phyloP scores from a whole-genome alignment of 2,113 vertebrate species.

The Mus spicilegus region DNA sequence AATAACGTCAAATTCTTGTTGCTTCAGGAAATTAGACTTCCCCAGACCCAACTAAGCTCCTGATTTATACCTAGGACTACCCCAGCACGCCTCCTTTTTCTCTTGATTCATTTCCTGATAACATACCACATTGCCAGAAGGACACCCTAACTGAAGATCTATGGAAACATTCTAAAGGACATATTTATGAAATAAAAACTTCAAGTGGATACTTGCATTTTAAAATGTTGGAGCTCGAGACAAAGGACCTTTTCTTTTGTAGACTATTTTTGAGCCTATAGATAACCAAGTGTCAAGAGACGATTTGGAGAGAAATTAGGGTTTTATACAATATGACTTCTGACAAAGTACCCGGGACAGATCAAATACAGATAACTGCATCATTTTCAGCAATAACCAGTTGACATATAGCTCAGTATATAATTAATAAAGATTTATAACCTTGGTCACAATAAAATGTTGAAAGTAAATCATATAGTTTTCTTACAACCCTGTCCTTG shows the following conservation, averaged over 20 bases:
- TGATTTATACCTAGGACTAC: slow-evolving; percentile 40
- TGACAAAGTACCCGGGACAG: not conserved
- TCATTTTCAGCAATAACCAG: not conserved
- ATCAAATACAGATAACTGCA: not conserved
- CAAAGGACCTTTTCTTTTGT: not conserved
- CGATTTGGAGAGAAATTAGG: not conserved
- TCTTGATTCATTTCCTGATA: slow-evolving; percentile 68
- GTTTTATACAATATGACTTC: not conserved
- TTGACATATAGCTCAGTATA: not conserved
- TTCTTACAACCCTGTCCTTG: slow-evolving; percentile 5
- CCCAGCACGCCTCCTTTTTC: slow-evolving; percentile 23
- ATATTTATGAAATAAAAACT: slow-evolving; percentile 44
- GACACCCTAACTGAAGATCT: slow-evolving; percentile 15
- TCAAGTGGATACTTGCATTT: not conserved
- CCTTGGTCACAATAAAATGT: not conserved
- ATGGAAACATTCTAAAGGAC: slow-evolving; percentile 50
- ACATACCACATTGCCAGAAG: slow-evolving; percentile 57
- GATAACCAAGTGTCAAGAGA: not conserved
- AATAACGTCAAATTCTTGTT: not conserved
- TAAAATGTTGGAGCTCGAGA: not conserved
- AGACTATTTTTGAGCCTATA: not conserved
- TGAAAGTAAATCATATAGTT: not conserved
- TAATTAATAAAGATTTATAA: not conserved
- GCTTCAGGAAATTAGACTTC: slow-evolving; percentile 2
- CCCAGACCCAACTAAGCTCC: not conserved